A percentile compares a stretch with the other conserved stretches of the same genome.
phyloP scores from a whole-genome alignment of 2,888 invertebrate species.

The Hoplodrina blanda region DNA sequence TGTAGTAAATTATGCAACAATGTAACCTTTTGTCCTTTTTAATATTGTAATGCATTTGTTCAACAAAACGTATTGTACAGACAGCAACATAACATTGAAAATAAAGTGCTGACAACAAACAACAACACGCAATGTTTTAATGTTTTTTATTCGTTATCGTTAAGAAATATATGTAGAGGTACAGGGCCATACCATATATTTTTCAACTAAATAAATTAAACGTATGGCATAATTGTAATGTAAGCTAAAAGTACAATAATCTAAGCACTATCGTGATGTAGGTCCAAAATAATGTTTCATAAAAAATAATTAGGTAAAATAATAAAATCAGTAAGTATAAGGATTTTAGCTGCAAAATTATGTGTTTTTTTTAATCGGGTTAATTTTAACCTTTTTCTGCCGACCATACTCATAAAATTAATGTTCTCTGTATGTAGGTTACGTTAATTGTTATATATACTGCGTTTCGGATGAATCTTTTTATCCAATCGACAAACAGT shows the following conservation, averaged over 20 bases:
- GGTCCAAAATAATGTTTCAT: background rate
- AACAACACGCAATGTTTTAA: background rate
- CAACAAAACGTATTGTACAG: constrained; percentile 28
- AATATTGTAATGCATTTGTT: constrained; percentile 13
- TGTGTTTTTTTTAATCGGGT: background rate
- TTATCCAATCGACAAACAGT: constrained; percentile 29
- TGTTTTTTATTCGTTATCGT: too few species aligned
- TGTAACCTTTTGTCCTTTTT: constrained; percentile 31
- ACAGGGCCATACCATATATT: too few species aligned
- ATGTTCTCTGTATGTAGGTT: constrained; percentile 37
- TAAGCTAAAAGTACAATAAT: too few species aligned
- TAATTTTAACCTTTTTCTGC: background rate
- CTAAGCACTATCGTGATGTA: too few species aligned
- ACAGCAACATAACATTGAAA: background rate
- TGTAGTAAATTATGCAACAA: constrained; percentile 17
- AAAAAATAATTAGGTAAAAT: background rate
- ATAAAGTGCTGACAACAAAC: too few species aligned
- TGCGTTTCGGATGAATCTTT: constrained; percentile 21
- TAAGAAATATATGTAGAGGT: too few species aligned
- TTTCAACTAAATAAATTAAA: too few species aligned
- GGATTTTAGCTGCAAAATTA: too few species aligned
- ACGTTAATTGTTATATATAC: constrained; percentile 41
- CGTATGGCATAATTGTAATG: too few species aligned
- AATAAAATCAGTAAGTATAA: too few species aligned
- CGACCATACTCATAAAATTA: constrained; percentile 20